Evolutionary conservation across 1,140 invertebrate genomes (phyloP).

Genomic region (Apis laboriosa): DNA sequence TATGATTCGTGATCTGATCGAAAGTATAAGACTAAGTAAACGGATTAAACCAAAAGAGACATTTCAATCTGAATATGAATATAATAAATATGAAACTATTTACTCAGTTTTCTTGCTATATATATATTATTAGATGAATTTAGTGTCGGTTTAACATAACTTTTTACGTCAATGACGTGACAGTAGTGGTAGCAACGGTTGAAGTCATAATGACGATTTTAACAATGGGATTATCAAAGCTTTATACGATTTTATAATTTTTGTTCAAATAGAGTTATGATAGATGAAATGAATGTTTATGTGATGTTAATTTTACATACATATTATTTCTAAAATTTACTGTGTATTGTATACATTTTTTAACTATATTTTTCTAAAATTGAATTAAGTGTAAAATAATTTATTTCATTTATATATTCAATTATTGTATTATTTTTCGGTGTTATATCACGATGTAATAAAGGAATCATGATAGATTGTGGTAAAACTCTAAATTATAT

Average conservation of each 20-base stretch:
- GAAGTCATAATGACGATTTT: neutral
- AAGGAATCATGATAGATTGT: neutral
- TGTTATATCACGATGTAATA: neutral
- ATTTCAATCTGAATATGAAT: neutral
- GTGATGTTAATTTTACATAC: neutral
- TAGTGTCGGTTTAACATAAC: neutral
- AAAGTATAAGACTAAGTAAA: constrained; percentile 4
- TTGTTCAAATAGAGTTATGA: neutral
- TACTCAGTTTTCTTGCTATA: neutral
- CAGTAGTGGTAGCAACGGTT: neutral
- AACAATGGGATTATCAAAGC: neutral
- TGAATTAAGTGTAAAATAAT: neutral
- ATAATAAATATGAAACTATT: neutral
- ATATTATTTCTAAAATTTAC: neutral
- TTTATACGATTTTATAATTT: neutral
- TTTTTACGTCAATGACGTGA: constrained; percentile 2
- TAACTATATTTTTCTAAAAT: neutral
- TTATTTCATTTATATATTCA: neutral
- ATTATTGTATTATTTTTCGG: neutral
- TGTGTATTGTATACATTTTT: neutral
- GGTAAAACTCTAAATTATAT: no score
- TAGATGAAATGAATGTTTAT: neutral
- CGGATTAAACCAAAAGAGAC: neutral
- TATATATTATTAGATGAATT: neutral
- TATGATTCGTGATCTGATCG: neutral